Percentiles rank a stretch among this genome's conserved stretches.
These are phyloP conservation scores for Steinernema khuongi DNA, from an alignment of 1,140 invertebrate species.

Conservation along the genomic window DNA sequence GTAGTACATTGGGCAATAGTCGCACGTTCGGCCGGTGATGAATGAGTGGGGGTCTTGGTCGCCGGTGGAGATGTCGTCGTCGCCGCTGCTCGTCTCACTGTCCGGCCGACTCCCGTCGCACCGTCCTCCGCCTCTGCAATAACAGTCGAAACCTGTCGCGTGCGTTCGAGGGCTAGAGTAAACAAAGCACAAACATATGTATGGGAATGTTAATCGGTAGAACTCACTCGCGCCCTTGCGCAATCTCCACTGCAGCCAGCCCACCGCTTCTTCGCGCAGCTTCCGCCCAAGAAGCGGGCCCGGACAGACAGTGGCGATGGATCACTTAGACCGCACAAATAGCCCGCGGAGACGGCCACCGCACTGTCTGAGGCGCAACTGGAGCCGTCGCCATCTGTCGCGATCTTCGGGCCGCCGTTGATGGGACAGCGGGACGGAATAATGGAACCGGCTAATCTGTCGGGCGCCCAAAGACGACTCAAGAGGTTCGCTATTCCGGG, in stretches of 20 bases:
- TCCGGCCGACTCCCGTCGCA: background rate
- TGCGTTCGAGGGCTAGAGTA: slow-evolving; percentile 7
- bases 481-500: no score
- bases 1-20: no score
- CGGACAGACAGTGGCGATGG: no score
- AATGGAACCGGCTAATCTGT: no score
- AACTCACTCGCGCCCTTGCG: background rate
- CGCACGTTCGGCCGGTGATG: no score
- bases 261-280: background rate
- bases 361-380: no score
- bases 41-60: no score
- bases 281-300: background rate
- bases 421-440: background rate
- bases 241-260: background rate
- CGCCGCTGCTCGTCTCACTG: no score
- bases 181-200: slow-evolving; percentile 6
- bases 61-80: no score
- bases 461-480: no score
- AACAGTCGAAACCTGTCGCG: background rate
- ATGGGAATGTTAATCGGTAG: slow-evolving; percentile 13
- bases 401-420: background rate
- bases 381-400: background rate
- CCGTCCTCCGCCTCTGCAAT: background rate
- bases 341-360: no score
- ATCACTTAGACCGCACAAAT: no score